Conservation (phyloP, 2,888 invertebrate genomes). For the Temnothorax rugatulus region DNA sequence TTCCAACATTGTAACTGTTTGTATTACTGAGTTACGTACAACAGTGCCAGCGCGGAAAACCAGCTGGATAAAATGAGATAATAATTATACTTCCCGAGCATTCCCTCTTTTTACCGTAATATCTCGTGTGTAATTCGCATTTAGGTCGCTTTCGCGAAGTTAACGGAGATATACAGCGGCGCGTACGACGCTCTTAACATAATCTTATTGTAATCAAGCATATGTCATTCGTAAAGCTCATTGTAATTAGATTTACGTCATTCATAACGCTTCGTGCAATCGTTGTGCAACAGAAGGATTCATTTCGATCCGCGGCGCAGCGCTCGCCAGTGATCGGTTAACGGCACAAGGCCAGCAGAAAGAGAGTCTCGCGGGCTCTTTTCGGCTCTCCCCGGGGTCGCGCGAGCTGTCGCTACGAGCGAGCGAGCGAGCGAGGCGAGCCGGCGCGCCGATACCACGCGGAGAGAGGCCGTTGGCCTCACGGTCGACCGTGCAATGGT, state of each 20-base stretch:
- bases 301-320: conserved; percentile 6
- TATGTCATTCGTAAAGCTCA: background rate
- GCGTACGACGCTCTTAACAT: background rate
- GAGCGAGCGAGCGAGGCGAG: conserved; percentile 56
- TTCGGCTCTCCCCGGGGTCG: conserved; percentile 52
- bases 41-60: background rate
- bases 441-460: conserved; percentile 70
- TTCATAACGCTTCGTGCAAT: background rate
- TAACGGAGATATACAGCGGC: background rate
- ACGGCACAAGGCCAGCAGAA: conserved; percentile 11
- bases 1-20: background rate
- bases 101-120: background rate
- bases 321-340: background rate
- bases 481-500: conserved; percentile 76
- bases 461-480: conserved; percentile 78
- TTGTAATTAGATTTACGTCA: conserved; percentile 2
- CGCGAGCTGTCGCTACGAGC: conserved; percentile 59
- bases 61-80: conserved; percentile 12
- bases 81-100: background rate
- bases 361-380: conserved; percentile 34
- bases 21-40: background rate
- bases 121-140: background rate
- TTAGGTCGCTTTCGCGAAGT: conserved; percentile 7
- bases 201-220: background rate
- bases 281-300: background rate